Evolutionary conservation across 2,888 invertebrate species (phyloP), one percentile per base, ranked within the genome.

Genomic region (Noctuana brunneofusca): DNA sequence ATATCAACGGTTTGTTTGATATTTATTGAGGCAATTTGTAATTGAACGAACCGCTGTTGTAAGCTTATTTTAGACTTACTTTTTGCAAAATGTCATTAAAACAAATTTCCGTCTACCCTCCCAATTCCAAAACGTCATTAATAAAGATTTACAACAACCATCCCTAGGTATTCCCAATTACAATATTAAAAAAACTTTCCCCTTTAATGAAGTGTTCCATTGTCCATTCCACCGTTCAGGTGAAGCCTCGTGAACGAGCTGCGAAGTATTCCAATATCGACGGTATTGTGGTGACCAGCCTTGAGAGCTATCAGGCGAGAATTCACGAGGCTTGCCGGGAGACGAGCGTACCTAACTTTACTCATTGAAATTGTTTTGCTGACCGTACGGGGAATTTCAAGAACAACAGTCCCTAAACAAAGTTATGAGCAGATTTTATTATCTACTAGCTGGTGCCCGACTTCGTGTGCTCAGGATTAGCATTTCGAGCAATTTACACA

Each of bases 311-410:
- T n/a, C n/a, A n/a, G n/a, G n/a, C n/a, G n/a, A n/a, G n/a, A n/a
- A n/a, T n/a, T n/a, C n/a, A n/a, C n/a, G n/a, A n/a, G n/a, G n/a
- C n/a, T n/a, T n/a, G n/a, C n/a, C n/a, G n/a, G n/a, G 5, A 38
- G 5, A 38, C 14, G 38, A 14, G 38, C n/a, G 4, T 14, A n/a
- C n/a, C n/a, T 14, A 38, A 38, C 38, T 38, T 38, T 38, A 38
- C 38, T 38, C 14, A 38, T 38, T 38, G 38, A 38, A n/a, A 38
- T 38, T 38, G 38, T 32, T 38, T 38, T 14, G 38, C 38, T 14
- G 38, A 38, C 38, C 38, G 3, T 38, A 1, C 14, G 4, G 38
- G 1, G 38, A 38, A 38, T 38, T 38, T 14, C 38, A 35, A 38
- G 14, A 38, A 14, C 2, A 14, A 4, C 38, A 4, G 6, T 38